phyloP scores from a whole-genome alignment of 2,888 invertebrate genomes.

The Macaria notata region DNA sequence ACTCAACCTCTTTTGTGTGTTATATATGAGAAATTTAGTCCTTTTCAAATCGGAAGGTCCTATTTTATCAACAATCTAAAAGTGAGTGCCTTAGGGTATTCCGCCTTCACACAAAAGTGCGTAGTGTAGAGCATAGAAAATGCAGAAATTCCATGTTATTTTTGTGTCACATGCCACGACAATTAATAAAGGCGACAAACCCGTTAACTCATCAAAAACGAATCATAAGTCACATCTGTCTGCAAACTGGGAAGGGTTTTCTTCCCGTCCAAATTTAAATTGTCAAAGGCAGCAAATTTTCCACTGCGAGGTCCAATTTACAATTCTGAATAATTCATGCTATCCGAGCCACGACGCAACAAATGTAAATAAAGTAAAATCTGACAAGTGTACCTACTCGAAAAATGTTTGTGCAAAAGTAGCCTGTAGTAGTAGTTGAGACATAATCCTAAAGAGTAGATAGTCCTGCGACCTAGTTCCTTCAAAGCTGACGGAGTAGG shows the following conservation, averaged over 20 bases:
- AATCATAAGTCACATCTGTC: too few species aligned
- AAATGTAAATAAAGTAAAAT: slow-evolving; percentile 37
- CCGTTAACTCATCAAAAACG: too few species aligned
- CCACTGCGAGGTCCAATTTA: slow-evolving; percentile 54
- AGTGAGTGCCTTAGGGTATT: too few species aligned
- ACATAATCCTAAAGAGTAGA: slow-evolving; percentile 19
- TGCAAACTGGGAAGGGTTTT: slow-evolving; percentile 23
- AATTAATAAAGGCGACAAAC: too few species aligned
- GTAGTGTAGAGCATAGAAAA: too few species aligned
- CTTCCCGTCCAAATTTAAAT: slow-evolving; percentile 43
- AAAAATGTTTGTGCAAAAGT: slow-evolving; percentile 9
- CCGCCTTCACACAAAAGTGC: too few species aligned
- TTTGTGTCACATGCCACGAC: too few species aligned
- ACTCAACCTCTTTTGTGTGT: too few species aligned
- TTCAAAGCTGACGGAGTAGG: slow-evolving; percentile 12
- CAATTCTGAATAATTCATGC: slow-evolving; percentile 59
- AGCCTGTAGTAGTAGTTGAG: slow-evolving; percentile 6
- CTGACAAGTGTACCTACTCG: slow-evolving; percentile 7
- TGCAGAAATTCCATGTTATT: too few species aligned
- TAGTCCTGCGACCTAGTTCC: slow-evolving; percentile 29
- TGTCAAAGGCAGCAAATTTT: slow-evolving; percentile 50
- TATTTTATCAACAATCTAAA: too few species aligned
- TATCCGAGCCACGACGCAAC: slow-evolving; percentile 23
- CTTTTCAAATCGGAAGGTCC: too few species aligned
- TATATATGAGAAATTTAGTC: too few species aligned